Conservation (phyloP, 2,113 vertebrate species). For the Solea senegalensis region DNA sequence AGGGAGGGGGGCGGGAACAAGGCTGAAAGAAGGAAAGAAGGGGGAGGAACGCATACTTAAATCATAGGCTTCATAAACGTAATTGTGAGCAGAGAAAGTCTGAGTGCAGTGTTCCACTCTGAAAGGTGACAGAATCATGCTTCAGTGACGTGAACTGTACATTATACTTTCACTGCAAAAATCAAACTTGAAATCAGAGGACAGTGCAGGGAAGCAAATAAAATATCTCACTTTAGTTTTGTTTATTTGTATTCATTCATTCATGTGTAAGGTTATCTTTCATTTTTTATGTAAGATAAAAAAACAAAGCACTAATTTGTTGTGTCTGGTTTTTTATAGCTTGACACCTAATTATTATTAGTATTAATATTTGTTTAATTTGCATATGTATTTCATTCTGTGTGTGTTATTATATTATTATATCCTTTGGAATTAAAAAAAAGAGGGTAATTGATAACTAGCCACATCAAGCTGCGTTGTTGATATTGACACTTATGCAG, state of each 20-base stretch:
- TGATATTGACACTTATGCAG: conserved; percentile 74
- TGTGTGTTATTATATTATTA: conserved; percentile 4
- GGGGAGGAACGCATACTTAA: conserved; percentile 14
- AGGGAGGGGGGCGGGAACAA: not conserved
- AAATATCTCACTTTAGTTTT: too few relatives aligned
- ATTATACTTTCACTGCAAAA: not conserved
- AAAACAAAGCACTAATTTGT: not conserved
- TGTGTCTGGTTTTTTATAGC: not conserved
- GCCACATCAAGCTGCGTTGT: conserved; percentile 43
- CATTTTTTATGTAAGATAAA: too few relatives aligned
- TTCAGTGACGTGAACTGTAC: not conserved
- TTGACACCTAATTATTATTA: too few relatives aligned
- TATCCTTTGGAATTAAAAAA: conserved; percentile 14
- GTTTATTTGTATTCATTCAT: too few relatives aligned
- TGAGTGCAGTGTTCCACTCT: conserved; percentile 6
- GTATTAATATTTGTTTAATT: not conserved
- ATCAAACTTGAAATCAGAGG: not conserved
- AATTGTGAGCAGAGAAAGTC: not conserved
- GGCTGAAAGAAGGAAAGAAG: conserved; percentile 15
- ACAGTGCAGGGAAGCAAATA: too few relatives aligned
- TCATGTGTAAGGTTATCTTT: too few relatives aligned
- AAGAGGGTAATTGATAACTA: conserved; percentile 56
- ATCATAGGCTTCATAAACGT: not conserved
- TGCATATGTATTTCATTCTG: not conserved
- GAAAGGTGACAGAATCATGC: not conserved